Evolutionary conservation across 2,113 vertebrate species (phyloP), one percentile per base, ranked within the genome.

Genomic region (Poeciliopsis retropinna): DNA sequence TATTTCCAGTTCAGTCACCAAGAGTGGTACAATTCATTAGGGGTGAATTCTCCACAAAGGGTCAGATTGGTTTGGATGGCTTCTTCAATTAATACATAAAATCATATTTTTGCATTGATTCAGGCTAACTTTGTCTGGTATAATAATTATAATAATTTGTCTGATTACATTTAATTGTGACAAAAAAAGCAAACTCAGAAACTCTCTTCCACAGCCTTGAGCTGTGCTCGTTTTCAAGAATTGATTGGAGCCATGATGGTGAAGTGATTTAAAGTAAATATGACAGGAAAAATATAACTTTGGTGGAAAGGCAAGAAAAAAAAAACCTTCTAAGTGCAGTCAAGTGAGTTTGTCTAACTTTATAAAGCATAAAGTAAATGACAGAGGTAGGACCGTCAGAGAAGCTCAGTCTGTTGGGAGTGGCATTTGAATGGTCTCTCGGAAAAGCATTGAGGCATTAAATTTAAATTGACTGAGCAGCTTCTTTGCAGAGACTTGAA

Each of bases 361-460:
- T 73, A 67, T 1, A 32, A 39, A 69, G 79, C 65, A 61, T 37
- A 74, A 78, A 66, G 70, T 64, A 60, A 80, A 82, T 70, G 83
- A 83, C 81, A 80, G 81, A 14, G 25, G 64, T 67, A 73, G 34
- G 85, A 54, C 73, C 73, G 72, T 88, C 60, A 31, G 57, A 1
- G 54, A 27, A 1, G 39, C 31, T 8, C 2, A 32, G 22, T 11
- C 61, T 73, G 60, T 66, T 71, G 73, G 67, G 34, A 54, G 64
- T 57, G 28, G 67, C 67, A 31, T 81, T 74, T 37, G 13, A 66
- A 66, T 51, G 60, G 47, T 71, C 39, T 76, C 62, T 81, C 73
- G 44, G 70, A 62, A 62, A 87, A 72, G 69, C 72, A 80, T 79
- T 72, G 79, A 76, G 72, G 37, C 72, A 78, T 84, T 85, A 72